A percentile compares a stretch with the other conserved stretches of the same genome.
Evolutionary conservation across 2,888 invertebrate species (phyloP).

Genomic region (Himalopsyche japonica): DNA sequence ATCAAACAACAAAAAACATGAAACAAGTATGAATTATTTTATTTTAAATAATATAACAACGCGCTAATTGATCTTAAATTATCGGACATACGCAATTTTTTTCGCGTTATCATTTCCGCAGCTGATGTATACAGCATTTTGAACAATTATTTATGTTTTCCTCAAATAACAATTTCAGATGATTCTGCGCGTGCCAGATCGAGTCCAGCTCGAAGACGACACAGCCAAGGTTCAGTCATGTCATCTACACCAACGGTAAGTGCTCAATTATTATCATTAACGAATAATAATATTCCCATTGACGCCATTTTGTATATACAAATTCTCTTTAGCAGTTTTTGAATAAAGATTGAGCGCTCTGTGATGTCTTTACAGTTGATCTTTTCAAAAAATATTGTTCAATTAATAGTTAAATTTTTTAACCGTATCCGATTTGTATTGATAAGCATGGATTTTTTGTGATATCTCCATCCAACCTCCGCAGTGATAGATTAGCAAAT

Average conservation of each 20-base stretch:
- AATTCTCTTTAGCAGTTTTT: too few species aligned
- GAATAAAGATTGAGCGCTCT: too few species aligned
- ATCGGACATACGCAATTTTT: neutral
- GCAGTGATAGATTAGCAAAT: too few species aligned
- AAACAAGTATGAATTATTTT: neutral
- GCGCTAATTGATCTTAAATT: neutral
- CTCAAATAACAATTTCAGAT: slow-evolving; percentile 10
- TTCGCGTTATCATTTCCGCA: neutral
- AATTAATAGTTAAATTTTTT: too few species aligned
- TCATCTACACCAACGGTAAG: slow-evolving; percentile 21
- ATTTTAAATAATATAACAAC: neutral
- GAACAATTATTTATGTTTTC: neutral
- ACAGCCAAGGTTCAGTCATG: slow-evolving; percentile 36
- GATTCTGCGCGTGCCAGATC: slow-evolving; percentile 33
- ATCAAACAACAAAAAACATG: too few species aligned
- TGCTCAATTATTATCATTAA: neutral
- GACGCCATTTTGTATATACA: too few species aligned
- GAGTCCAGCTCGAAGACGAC: slow-evolving; percentile 34
- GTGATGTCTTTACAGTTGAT: too few species aligned
- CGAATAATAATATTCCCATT: neutral
- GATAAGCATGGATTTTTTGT: too few species aligned
- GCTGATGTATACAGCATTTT: neutral
- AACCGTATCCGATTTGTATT: too few species aligned
- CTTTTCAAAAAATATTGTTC: too few species aligned
- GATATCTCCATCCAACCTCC: too few species aligned